Percentiles rank a stretch among this genome's conserved stretches.
Conservation (phyloP, 2,888 invertebrate species). For the Phorcus lineatus region DNA sequence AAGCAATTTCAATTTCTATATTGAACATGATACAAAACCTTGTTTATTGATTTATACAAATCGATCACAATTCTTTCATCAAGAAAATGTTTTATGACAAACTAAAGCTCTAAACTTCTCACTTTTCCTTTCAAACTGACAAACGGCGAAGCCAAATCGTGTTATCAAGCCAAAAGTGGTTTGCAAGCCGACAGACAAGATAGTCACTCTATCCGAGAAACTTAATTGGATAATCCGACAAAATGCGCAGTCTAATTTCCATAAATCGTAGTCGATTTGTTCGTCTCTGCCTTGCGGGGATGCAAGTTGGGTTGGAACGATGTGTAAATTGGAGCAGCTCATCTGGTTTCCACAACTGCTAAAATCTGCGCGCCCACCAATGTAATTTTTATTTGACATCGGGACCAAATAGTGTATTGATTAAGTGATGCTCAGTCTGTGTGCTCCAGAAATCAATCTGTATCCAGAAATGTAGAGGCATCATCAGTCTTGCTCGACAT, state of each 20-base stretch:
- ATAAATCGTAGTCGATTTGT: background rate
- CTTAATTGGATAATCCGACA: constrained; percentile 31
- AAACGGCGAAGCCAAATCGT: background rate
- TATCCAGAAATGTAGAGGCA: constrained; percentile 9
- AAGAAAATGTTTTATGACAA: too few species aligned
- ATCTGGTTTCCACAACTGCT: background rate
- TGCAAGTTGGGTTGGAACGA: background rate
- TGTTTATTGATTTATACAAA: too few species aligned
- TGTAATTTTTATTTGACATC: constrained; percentile 36
- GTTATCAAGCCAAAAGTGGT: background rate
- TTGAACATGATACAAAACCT: too few species aligned
- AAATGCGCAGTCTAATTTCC: constrained; percentile 24
- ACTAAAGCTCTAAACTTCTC: too few species aligned
- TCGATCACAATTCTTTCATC: too few species aligned
- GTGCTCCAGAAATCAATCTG: constrained; percentile 21
- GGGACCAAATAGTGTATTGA: constrained; percentile 37
- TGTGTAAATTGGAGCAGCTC: background rate
- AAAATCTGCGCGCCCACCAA: background rate
- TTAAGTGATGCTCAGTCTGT: constrained; percentile 15
- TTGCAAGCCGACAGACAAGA: background rate
- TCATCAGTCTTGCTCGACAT: constrained; percentile 6
- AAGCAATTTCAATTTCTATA: too few species aligned
- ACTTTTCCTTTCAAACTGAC: too few species aligned
- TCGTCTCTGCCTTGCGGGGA: background rate
- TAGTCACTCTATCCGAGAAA: background rate